phyloP scores from a whole-genome alignment of 2,888 invertebrate genomes.

The Polietes domitor region DNA sequence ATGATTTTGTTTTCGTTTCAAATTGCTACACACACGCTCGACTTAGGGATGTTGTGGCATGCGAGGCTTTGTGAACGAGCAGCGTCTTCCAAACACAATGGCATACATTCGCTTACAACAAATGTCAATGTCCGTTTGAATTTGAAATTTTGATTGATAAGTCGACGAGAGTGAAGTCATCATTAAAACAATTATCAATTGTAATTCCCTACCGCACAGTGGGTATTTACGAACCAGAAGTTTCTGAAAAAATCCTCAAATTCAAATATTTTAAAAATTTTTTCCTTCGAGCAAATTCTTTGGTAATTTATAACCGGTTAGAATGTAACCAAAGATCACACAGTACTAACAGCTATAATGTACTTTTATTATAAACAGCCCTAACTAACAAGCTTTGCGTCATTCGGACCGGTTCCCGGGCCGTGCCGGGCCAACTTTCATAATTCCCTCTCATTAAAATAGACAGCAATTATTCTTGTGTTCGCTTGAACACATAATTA shows the following conservation, averaged over 20 bases:
- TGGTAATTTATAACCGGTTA: no score
- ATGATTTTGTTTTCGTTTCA: background rate
- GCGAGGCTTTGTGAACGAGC: background rate
- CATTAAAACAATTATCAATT: no score
- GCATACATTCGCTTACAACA: conserved; percentile 9
- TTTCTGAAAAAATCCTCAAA: no score
- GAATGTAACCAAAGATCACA: background rate
- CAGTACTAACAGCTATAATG: background rate
- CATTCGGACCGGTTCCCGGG: background rate
- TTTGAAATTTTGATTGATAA: background rate
- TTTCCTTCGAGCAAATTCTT: no score
- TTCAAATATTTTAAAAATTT: no score
- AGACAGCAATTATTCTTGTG: conserved; percentile 15
- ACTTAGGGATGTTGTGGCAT: background rate
- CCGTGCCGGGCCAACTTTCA: conserved; percentile 3
- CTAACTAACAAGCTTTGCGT: background rate
- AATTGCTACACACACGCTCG: background rate
- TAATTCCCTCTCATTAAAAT: conserved; percentile 28
- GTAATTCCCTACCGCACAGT: no score
- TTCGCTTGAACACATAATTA: background rate
- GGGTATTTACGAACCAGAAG: no score
- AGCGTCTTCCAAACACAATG: background rate
- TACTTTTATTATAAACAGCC: background rate
- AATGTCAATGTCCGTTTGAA: conserved; percentile 30
- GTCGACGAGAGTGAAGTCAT: background rate